Evolutionary conservation across 1,140 invertebrate genomes (phyloP), one percentile per base, ranked within the genome.

Genomic region (Bombus pascuorum): DNA sequence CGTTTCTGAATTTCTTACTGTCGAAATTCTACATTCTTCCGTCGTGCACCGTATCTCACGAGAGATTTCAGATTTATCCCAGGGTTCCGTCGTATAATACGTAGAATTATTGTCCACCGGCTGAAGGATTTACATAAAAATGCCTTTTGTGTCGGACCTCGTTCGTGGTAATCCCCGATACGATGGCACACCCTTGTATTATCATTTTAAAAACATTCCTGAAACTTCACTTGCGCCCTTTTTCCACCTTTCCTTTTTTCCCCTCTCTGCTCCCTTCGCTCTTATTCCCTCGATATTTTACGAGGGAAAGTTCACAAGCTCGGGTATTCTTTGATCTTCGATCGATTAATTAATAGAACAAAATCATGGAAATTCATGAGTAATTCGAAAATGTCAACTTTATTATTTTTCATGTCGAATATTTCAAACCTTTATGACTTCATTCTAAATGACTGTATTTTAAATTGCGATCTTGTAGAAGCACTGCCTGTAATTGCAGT

Each of bases 71-170:
- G 47, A 59, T 84, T 71, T 44, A 79, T 15, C n/a, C 66, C 1
- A n/a, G 25, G 47, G 47, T 42, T 18, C 28, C 13, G 34, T 12
- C 44, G 28, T 34, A 34, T 71, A 79, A 71, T 84, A 79, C 65
- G 32, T 68, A 59, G 65, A 78, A 84, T 84, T 78, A 84, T 70
- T 59, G 37, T 34, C 13, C 25, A n/a, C 10, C 65, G 22, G 44
- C 22, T 44, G 44, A 79, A 42, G 65, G 82, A 84, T 84, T 78
- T 79, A 34, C 82, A 66, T 77, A 68, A 83, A 74, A 73, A 62
- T 75, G 39, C 25, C 57, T 37, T 82, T 65, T 37, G 32, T 47
- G 71, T 47, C 34, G 32, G 59, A 75, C 18, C 34, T n/a, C 22
- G 57, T n/a, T n/a, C 42, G 1, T 3, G 28, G 71, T 82, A 82